Percentiles rank a stretch among this genome's conserved stretches.
phyloP scores from a whole-genome alignment of 2,113 vertebrate genomes.

The Argyrosomus japonicus region DNA sequence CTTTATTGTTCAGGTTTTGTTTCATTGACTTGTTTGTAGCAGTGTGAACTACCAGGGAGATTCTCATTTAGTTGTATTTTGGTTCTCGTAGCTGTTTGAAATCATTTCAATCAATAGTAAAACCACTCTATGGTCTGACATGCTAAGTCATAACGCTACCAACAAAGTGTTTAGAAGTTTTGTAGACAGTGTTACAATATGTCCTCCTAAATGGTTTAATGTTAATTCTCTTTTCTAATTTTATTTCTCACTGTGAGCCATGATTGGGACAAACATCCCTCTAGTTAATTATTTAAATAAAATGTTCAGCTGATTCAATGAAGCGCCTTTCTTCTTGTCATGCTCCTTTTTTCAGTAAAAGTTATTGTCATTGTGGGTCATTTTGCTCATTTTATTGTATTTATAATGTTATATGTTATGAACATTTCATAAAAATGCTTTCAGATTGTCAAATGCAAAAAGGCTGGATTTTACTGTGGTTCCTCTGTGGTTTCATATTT shows the following conservation, averaged over 20 bases:
- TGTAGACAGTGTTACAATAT: neutral
- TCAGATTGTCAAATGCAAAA: no score
- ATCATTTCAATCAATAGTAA: neutral
- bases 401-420: no score
- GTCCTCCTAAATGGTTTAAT: neutral
- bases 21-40: neutral
- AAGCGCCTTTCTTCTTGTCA: neutral
- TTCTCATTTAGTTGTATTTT: neutral
- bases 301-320: neutral
- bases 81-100: neutral
- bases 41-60: neutral
- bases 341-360: conserved; percentile 36
- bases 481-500: no score
- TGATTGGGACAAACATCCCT: neutral
- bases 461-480: no score
- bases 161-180: neutral
- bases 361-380: neutral
- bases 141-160: neutral
- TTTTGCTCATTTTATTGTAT: neutral
- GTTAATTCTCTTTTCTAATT: neutral
- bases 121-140: neutral
- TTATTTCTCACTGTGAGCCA: neutral
- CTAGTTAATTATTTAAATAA: conserved; percentile 12
- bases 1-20: no score
- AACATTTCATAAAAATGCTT: no score